phyloP scores from a whole-genome alignment of 1,140 invertebrate genomes.

The Maconellicoccus hirsutus region DNA sequence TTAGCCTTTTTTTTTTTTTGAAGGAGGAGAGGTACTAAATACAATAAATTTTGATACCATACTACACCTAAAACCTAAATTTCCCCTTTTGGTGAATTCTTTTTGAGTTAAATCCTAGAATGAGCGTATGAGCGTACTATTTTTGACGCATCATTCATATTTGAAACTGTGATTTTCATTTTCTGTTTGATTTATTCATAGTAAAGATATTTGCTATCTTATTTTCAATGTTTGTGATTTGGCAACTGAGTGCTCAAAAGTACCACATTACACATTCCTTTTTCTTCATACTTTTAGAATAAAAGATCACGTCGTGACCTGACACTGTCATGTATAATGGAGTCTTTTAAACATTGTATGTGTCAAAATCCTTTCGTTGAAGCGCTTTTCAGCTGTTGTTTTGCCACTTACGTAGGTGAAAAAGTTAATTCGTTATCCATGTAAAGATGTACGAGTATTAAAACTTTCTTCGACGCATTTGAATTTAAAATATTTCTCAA shows the following conservation, averaged over 20 bases:
- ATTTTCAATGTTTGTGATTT: background rate
- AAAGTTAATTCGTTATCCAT: background rate
- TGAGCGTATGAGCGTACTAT: too few relatives aligned
- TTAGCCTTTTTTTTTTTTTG: too few relatives aligned
- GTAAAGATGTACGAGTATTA: too few relatives aligned
- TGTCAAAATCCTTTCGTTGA: background rate
- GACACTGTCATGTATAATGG: constrained; percentile 4
- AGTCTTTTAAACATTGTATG: background rate
- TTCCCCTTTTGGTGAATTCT: too few relatives aligned
- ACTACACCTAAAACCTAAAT: too few relatives aligned
- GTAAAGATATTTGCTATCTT: background rate
- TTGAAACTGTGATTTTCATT: background rate
- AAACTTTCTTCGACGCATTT: background rate
- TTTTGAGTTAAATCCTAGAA: too few relatives aligned
- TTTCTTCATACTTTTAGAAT: background rate
- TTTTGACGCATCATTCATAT: too few relatives aligned
- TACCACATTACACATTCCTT: constrained; percentile 1
- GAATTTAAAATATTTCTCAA: background rate
- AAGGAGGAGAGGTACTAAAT: too few relatives aligned
- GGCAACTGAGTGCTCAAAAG: background rate
- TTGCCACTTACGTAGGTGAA: background rate
- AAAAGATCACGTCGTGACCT: constrained; percentile 3
- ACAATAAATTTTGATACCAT: too few relatives aligned
- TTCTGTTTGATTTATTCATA: constrained; percentile 2
- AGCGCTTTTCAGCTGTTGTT: background rate